Base-by-base conservation (phyloP, 2,888 invertebrate species). In the Cerceris ruficornis region DNA sequence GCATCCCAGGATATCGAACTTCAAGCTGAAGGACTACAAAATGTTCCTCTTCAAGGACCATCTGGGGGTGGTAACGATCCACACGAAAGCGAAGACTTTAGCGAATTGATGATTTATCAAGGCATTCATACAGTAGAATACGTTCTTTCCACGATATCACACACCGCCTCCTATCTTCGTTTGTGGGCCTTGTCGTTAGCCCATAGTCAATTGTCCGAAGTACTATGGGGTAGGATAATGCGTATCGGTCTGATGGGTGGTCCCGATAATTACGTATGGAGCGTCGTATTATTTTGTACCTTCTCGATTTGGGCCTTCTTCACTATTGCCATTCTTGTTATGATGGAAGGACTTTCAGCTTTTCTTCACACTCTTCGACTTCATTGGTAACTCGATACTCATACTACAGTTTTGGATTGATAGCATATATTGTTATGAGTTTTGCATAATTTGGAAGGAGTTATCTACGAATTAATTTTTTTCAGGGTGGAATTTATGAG, bases 91-190 rank as follows among this genome's bases (percentile, higher is more conserved):
- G 97, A 95, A 85, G 94, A 96, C 1, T 96, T 98, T 93, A 95
- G 96, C 82, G 98, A 98, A 91, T 93, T 98, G 85, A 96, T 98
- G 94, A 98, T 99, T 88, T 96, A 98, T 92, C 98, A 98, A 91
- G 96, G 95, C 15, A 99, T 99, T 88, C 98, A 99, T 93, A 99
- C 99, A 0, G 98, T 99, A 78, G 99, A 99, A 93, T 99, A 98
- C 90, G 98, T 98, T 81, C 95, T 99, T 80, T 98, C 98, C 88
- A 98, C 98, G 75, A 96, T 99, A 84, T 98, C 98, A 0, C 98
- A 99, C 91, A 99, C 99, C 0, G 99, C 99, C 0, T 98, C 98
- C 0, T 99, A 99, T 92, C 95, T 99, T 55, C 97, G 99, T 88
- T 94, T 99, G 81, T 99, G 99, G 99, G 99, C 99, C 9, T 93